These are phyloP conservation scores for Synanceia verrucosa DNA, from an alignment of 2,797 vertebrate genomes.

Conservation along the genomic window DNA sequence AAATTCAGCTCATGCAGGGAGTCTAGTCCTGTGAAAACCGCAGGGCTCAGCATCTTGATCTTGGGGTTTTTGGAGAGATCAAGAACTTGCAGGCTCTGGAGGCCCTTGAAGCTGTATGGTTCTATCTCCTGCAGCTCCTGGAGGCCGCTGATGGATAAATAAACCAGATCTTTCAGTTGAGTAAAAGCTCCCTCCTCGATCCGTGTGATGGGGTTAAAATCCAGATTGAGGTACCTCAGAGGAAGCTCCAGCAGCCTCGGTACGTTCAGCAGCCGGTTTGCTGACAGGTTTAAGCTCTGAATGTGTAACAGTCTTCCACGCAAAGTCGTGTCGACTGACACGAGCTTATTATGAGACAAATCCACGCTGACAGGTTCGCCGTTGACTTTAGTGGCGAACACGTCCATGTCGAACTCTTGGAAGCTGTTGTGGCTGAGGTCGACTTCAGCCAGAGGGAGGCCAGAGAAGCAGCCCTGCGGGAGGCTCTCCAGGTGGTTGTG, in stretches of 20 bases:
- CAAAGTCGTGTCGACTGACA: conserved; percentile 64
- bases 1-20: conserved; percentile 93
- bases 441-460: conserved; percentile 89
- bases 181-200: conserved; percentile 83
- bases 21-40: conserved; percentile 86
- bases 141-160: conserved; percentile 89
- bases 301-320: conserved; percentile 78
- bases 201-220: conserved; percentile 85
- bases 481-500: conserved; percentile 89
- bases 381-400: conserved; percentile 86
- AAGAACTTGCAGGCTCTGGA: conserved; percentile 89
- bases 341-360: conserved; percentile 89
- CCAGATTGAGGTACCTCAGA: conserved; percentile 90
- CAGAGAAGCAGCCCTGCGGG: conserved; percentile 84
- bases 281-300: conserved; percentile 90
- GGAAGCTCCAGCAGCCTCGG: conserved; percentile 86
- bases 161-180: conserved; percentile 86
- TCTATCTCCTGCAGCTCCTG: conserved; percentile 79
- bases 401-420: conserved; percentile 81
- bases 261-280: conserved; percentile 82
- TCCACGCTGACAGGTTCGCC: conserved; percentile 88
- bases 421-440: conserved; percentile 94
- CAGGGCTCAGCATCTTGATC: conserved; percentile 80
- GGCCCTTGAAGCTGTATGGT: conserved; percentile 83
- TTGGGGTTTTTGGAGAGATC: conserved; percentile 90